phyloP scores from a whole-genome alignment of 2,797 vertebrate species.

The Sebastes cheni region DNA sequence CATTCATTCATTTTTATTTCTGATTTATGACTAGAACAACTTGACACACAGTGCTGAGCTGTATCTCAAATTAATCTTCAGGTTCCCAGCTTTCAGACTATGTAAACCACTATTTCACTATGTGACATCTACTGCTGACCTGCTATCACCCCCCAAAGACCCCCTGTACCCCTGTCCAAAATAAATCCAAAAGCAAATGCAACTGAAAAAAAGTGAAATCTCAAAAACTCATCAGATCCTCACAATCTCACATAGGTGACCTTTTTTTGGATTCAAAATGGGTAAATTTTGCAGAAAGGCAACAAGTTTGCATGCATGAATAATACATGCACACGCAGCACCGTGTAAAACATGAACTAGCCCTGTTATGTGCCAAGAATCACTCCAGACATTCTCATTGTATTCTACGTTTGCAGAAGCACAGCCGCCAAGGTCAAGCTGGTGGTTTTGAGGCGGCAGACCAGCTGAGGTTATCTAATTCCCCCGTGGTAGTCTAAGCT shows the following conservation, averaged over 20 bases:
- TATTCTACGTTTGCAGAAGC: background rate
- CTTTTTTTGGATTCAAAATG: background rate
- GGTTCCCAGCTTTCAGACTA: too few relatives aligned
- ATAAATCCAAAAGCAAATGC: background rate
- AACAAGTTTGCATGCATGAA: background rate
- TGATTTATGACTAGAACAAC: too few relatives aligned
- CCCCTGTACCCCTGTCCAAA: background rate
- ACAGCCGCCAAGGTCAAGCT: conserved; percentile 6
- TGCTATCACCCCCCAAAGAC: too few relatives aligned
- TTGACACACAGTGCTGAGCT: too few relatives aligned
- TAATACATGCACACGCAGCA: background rate
- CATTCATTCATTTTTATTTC: too few relatives aligned
- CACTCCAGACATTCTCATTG: background rate
- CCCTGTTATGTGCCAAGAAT: too few relatives aligned
- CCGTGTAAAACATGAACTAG: background rate
- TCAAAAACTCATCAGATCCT: background rate
- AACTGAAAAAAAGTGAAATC: background rate
- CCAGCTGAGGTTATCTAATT: conserved; percentile 27
- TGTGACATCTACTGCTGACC: too few relatives aligned
- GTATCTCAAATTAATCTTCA: too few relatives aligned
- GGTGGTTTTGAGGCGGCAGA: background rate
- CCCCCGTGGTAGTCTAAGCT: conserved; percentile 19
- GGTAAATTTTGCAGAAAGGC: background rate
- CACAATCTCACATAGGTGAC: background rate
- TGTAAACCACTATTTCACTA: too few relatives aligned